Conservation (phyloP, 2,888 invertebrate genomes). For the Hoplodrina ambigua region DNA sequence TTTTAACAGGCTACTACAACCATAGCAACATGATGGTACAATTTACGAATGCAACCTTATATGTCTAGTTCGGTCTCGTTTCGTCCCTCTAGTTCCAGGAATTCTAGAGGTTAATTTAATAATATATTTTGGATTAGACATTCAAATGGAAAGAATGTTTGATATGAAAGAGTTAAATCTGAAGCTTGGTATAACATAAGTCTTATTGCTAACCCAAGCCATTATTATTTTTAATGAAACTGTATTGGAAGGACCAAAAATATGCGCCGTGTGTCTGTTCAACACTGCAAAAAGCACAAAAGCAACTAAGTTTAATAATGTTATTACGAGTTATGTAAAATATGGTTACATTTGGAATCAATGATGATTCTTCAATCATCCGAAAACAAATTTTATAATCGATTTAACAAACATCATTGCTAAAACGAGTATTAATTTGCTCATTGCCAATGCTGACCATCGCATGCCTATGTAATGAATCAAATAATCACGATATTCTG, state of each 20-base stretch:
- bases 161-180: slow-evolving; percentile 10
- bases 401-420: slow-evolving; percentile 23
- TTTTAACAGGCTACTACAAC: slow-evolving; percentile 63
- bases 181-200: neutral
- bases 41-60: slow-evolving; percentile 59
- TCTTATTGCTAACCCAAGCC: neutral
- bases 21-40: slow-evolving; percentile 69
- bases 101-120: slow-evolving; percentile 46
- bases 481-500: slow-evolving; percentile 56
- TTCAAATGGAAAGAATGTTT: slow-evolving; percentile 27
- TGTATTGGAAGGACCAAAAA: slow-evolving; percentile 1
- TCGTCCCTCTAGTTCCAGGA: slow-evolving; percentile 44
- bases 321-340: neutral
- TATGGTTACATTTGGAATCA: neutral
- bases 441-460: slow-evolving; percentile 26
- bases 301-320: neutral
- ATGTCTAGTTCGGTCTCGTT: slow-evolving; percentile 34
- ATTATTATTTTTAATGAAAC: neutral
- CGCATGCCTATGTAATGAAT: slow-evolving; percentile 40
- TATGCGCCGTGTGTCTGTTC: neutral
- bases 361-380: neutral
- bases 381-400: slow-evolving; percentile 27
- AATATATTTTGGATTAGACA: slow-evolving; percentile 28
- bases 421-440: slow-evolving; percentile 23
- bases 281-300: neutral